phyloP scores from a whole-genome alignment of 2,797 vertebrate species.

The Bryconaethiops microstoma region DNA sequence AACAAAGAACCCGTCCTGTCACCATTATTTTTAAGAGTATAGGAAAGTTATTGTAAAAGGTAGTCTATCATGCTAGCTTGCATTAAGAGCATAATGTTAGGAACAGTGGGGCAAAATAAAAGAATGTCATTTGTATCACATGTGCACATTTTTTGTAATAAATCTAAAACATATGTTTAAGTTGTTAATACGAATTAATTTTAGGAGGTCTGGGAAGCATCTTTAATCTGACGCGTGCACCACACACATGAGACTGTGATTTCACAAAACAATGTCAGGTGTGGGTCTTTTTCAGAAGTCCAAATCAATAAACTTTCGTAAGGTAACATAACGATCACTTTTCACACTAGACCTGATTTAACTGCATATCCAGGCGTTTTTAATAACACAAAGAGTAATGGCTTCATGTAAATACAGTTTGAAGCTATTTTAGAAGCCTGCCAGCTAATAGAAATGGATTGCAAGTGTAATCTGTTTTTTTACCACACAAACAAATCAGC shows the following conservation, averaged over 20 bases:
- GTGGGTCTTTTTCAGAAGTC: neutral
- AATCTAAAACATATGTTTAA: neutral
- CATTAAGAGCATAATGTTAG: neutral
- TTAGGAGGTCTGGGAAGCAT: neutral
- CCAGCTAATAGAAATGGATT: constrained; percentile 20
- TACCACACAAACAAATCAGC: constrained; percentile 37
- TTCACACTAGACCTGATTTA: neutral
- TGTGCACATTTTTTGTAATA: neutral
- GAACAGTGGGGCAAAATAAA: too few relatives aligned
- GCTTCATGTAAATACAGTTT: neutral
- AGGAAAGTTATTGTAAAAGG: too few relatives aligned
- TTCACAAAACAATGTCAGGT: neutral
- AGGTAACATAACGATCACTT: neutral
- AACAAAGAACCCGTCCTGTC: too few relatives aligned
- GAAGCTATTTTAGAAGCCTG: neutral
- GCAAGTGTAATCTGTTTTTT: constrained; percentile 8
- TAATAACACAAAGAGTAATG: neutral
- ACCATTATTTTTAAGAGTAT: too few relatives aligned
- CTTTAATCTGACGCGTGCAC: neutral
- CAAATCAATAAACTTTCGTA: constrained; percentile 11
- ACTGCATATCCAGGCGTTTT: neutral
- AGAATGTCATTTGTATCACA: too few relatives aligned
- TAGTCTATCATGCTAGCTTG: neutral
- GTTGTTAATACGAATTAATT: neutral
- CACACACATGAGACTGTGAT: neutral